These are phyloP conservation scores for Gambelia wislizenii DNA, from an alignment of 2,797 vertebrate genomes.

Conservation along the genomic window DNA sequence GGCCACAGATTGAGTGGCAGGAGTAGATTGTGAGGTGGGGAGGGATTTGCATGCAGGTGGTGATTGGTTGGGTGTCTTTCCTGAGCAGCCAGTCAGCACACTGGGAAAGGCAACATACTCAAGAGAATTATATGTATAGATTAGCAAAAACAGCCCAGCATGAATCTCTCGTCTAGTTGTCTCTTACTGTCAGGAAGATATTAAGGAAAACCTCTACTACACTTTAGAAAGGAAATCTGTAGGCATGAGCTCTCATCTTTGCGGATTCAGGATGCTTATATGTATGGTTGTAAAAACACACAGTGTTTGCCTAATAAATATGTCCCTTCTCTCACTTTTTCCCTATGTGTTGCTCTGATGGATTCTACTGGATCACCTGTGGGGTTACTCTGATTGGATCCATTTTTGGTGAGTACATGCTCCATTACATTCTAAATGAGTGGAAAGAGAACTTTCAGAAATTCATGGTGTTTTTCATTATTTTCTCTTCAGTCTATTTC, in stretches of 20 bases:
- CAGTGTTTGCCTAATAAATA: constrained; percentile 53
- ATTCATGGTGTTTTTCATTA: not conserved
- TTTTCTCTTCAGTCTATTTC: not conserved
- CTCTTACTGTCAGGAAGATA: constrained; percentile 2
- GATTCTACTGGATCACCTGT: constrained; percentile 17
- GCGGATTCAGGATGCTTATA: not conserved
- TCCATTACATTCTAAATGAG: not conserved
- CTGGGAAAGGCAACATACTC: too few species aligned
- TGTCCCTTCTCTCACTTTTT: constrained; percentile 52
- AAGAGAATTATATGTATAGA: too few species aligned
- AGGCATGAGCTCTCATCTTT: constrained; percentile 23
- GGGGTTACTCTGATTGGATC: constrained; percentile 20
- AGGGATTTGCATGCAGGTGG: too few species aligned
- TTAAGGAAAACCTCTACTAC: not conserved
- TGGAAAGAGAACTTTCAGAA: not conserved
- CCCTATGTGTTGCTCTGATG: not conserved
- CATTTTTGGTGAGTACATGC: constrained; percentile 65
- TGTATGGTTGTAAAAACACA: accelerated
- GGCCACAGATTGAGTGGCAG: too few species aligned
- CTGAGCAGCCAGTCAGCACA: too few species aligned
- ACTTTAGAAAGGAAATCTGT: accelerated
- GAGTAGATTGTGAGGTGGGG: too few species aligned
- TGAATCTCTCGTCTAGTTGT: constrained; percentile 29
- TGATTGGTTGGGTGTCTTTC: too few species aligned
- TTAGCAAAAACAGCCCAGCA: constrained; percentile 31